Base-by-base conservation (phyloP, 2,797 vertebrate genomes). In the Lepilemur septentrionalis region DNA sequence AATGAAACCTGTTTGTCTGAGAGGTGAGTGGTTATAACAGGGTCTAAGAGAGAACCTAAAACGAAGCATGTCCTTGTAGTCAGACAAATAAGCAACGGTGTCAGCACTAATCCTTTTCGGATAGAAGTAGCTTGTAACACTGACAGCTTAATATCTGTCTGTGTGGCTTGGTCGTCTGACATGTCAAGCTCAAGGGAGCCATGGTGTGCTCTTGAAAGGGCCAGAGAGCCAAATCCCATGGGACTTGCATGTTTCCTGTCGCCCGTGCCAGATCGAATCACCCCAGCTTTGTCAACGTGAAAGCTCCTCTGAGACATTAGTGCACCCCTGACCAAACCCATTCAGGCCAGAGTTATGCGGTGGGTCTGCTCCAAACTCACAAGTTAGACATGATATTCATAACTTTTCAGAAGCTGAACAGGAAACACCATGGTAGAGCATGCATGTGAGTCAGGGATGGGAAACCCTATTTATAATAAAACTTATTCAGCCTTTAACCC, bases 231-330 rank as follows among this genome's bases (percentile, higher is more conserved):
- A 12, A 95, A 55, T 69, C 59, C 70, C 18, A 79, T 3, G 22
- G 0, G 7, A 20, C 90, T 84, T 91, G 72, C 41, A 32, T 55
- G 46, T 87, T 97, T 97, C 73, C 87, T 0, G 86, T 96, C 80
- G 90, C 93, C 83, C 70, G 63, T 89, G 96, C 75, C 57, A 76
- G 96, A 82, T 94, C 89, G 91, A 91, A 84, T 78, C 95, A 96
- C 41, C 23, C 90, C 78, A 75, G 82, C 6, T 1, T 90, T 89
- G 87, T 92, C 90, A 89, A 87, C 91, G 85, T 25, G 87, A 96
- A 96, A 84, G 2, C 59, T 75, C n/a, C 85, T 91, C 15, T 2
- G 78, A 91, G 81, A 55, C 30, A 32, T 72, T 1, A 93, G 14
- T 0, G 94, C 50, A 61, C 48, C 96, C 57, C 82, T 87, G 55